A percentile compares a stretch with the other conserved stretches of the same genome.
Conservation (phyloP, 2,797 vertebrate genomes). For the Nyctibius grandis region DNA sequence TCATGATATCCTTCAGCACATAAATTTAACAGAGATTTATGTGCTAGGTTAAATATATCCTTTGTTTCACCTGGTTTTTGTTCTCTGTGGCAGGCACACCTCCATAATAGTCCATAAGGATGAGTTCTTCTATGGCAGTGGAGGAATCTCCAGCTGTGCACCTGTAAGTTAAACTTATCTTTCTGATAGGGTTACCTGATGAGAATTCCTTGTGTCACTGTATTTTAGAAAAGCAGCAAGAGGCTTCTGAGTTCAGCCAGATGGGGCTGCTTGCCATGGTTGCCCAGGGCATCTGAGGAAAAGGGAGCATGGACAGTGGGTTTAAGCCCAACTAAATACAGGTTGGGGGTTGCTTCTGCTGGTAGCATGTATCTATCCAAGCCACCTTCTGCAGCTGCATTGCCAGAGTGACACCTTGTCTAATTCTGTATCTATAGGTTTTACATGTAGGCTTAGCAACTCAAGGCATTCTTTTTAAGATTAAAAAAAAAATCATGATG, state of each 20-base stretch:
- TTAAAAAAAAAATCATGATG: background rate
- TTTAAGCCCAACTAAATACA: background rate
- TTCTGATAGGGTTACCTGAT: background rate
- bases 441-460: background rate
- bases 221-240: background rate
- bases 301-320: background rate
- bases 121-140: constrained; percentile 94
- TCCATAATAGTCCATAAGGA: constrained; percentile 95
- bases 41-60: background rate
- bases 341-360: background rate
- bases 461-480: background rate
- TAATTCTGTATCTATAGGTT: background rate
- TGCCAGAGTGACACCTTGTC: background rate
- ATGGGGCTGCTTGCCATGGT: background rate
- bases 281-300: background rate
- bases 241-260: background rate
- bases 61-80: background rate
- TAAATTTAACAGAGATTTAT: background rate
- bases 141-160: constrained; percentile 92
- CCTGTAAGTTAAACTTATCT: constrained; percentile 80
- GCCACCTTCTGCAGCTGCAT: background rate
- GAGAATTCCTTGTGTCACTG: background rate
- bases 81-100: constrained; percentile 87
- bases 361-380: background rate
- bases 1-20: background rate